A percentile compares a stretch with the other conserved stretches of the same genome.
phyloP scores from a whole-genome alignment of 2,888 invertebrate genomes.

The Acronicta aceris region DNA sequence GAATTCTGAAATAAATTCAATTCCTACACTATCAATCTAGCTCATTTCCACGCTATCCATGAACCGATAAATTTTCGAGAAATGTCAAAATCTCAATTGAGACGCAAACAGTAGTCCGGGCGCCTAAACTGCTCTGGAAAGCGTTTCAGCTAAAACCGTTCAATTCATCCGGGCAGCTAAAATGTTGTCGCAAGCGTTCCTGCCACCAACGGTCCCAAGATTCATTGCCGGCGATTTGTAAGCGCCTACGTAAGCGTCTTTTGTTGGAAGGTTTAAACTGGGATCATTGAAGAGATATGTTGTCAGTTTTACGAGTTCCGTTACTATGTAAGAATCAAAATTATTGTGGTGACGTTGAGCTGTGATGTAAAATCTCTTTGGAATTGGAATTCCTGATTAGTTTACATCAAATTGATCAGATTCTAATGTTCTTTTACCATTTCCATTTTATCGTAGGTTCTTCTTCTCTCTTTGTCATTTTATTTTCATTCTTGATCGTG shows the following conservation, averaged over 20 bases:
- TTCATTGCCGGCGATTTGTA: conserved; percentile 56
- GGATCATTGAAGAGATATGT: conserved; percentile 34
- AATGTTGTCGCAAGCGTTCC: conserved; percentile 44
- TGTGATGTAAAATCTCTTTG: not conserved
- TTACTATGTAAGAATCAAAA: not conserved
- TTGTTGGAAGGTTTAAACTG: conserved; percentile 42
- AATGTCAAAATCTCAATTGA: conserved; percentile 44
- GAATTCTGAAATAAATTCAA: conserved; percentile 23
- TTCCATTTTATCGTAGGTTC: too few relatives aligned
- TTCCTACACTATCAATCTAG: conserved; percentile 32
- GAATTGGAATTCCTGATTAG: not conserved
- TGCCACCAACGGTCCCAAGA: conserved; percentile 21
- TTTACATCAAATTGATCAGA: too few relatives aligned
- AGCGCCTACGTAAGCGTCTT: conserved; percentile 47
- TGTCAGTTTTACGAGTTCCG: conserved; percentile 18
- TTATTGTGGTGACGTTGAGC: not conserved
- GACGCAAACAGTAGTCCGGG: conserved; percentile 34
- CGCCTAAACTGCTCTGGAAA: conserved; percentile 32
- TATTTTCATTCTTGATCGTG: too few relatives aligned
- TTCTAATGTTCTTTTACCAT: too few relatives aligned
- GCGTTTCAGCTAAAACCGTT: conserved; percentile 22
- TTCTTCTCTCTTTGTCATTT: too few relatives aligned
- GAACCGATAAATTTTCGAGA: conserved; percentile 37
- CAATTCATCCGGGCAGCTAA: conserved; percentile 33
- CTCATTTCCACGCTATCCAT: conserved; percentile 44